These are phyloP conservation scores for Mormyrus hasselquistii DNA, from an alignment of 2,797 vertebrate species.

Conservation along the genomic window DNA sequence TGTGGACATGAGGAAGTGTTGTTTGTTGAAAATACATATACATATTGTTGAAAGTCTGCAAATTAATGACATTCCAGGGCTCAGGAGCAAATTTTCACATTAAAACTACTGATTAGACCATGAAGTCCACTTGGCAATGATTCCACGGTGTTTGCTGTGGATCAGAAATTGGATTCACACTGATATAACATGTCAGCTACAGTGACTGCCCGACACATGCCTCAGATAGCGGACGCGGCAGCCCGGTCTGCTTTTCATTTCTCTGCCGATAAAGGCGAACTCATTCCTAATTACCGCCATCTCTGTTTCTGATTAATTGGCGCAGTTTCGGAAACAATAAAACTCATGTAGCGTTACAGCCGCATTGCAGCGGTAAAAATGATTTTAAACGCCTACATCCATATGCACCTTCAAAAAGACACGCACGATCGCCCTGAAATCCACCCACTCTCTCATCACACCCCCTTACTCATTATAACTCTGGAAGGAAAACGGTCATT, in stretches of 20 bases:
- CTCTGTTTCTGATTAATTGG: slow-evolving; percentile 9
- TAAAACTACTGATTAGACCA: not conserved
- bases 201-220: not conserved
- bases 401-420: slow-evolving; percentile 14
- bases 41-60: not conserved
- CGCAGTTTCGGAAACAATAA: slow-evolving; percentile 8
- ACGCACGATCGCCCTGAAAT: not conserved
- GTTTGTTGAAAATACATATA: not conserved
- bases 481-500: slow-evolving; percentile 37
- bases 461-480: slow-evolving; percentile 31
- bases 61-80: not conserved
- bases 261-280: not conserved
- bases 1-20: not conserved
- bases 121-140: not conserved
- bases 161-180: not conserved
- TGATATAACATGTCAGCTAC: not conserved
- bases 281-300: not conserved
- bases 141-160: not conserved
- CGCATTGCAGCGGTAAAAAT: slow-evolving; percentile 2
- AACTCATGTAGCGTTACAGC: slow-evolving; percentile 26
- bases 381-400: slow-evolving; percentile 27
- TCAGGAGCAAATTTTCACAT: not conserved
- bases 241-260: not conserved
- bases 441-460: slow-evolving; percentile 14
- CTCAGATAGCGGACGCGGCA: not conserved